These are phyloP conservation scores for Bothrops alternatus DNA, from an alignment of 2,797 vertebrate genomes.

Conservation along the genomic window DNA sequence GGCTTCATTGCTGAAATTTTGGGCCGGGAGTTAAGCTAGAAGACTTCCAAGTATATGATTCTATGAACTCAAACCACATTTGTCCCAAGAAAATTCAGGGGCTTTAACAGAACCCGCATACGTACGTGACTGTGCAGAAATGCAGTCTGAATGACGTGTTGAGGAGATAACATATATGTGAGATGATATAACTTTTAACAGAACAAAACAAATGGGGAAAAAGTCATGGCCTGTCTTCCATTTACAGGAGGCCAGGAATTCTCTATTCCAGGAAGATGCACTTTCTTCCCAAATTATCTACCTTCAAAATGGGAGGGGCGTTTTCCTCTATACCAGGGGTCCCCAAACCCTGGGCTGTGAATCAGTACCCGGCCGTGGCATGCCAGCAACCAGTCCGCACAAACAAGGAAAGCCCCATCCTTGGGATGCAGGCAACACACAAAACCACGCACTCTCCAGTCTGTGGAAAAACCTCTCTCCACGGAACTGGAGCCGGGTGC, in stretches of 20 bases:
- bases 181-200: neutral
- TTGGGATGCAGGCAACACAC: too few species aligned
- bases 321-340: too few species aligned
- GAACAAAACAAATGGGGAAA: neutral
- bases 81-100: neutral
- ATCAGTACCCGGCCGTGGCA: too few species aligned
- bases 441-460: too few species aligned
- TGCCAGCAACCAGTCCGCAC: too few species aligned
- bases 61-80: neutral
- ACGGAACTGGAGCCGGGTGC: too few species aligned
- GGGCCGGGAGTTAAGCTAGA: neutral
- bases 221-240: neutral
- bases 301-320: neutral
- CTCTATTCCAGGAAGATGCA: neutral
- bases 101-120: neutral
- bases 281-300: neutral
- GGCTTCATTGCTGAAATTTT: neutral
- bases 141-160: neutral
- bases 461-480: too few species aligned
- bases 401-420: too few species aligned
- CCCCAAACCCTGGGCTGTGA: too few species aligned
- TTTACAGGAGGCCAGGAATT: neutral
- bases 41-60: neutral
- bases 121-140: neutral
- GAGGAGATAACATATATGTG: neutral